Base-by-base conservation (phyloP, 2,888 invertebrate species). In the Sesia apiformis region DNA sequence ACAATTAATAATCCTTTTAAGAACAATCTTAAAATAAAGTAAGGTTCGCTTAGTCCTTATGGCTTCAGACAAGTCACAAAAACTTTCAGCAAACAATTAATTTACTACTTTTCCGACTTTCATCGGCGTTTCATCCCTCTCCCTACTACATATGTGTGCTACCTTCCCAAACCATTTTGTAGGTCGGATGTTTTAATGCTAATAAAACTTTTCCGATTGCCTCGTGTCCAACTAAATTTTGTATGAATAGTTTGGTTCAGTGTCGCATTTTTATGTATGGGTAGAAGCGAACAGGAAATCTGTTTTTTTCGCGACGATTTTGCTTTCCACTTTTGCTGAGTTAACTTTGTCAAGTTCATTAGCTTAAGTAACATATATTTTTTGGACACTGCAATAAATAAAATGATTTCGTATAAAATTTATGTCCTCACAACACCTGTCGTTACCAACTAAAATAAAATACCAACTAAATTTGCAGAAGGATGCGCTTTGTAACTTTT, bases 121-220 rank as follows among this genome's bases (percentile, higher is more conserved):
- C 1, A 42, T 42, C 7, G 42, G 2, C 42, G 7, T 5, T 42
- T 6, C 7, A 23, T 23, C 23, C 23, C 23, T 23, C 23, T 23
- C 23, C 23, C 23, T 23, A 23, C 23, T 23, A 23, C 23, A 46
- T 4, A 46, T 23, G 23, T 50, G 50, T 50, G 7, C 38, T 23
- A 50, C 38, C 50, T 39, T 50, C 39, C 39, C 6, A 38, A 38
- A 50, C 38, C 57, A 58, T 58, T 39, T 55, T 51, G 52, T 42
- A 52, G 51, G 56, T 52, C 56, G 52, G 53, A 59, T 59, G 62
- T 63, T 63, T 63, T 60, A 61, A 60, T 60, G 60, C 57, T 58
- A 61, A 61, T 62, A 64, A 63, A 64, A 64, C 59, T 63, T 63
- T 60, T 58, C 58, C 58, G 55, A 58, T 54, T 51, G 57, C 52